Evolutionary conservation across 2,797 vertebrate species (phyloP), one percentile per base, ranked within the genome.

Genomic region (Adrianichthys oophorus): DNA sequence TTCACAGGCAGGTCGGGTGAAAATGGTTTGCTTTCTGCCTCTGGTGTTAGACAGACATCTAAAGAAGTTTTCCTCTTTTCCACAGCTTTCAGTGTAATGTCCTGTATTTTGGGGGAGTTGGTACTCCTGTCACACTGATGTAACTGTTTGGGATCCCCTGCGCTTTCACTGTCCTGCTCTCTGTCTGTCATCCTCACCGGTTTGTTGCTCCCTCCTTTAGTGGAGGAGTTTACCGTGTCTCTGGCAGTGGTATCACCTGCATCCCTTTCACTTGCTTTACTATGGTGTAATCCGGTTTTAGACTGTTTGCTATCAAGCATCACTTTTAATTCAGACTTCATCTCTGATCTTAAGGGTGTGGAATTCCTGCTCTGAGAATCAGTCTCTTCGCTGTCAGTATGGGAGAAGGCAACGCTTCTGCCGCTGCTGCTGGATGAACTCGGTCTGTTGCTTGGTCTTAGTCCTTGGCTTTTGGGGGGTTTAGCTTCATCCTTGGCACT

Each of bases 11-110:
- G 12, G 37, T 76, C 69, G 42, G 70, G 62, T n/a, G 71, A 77
- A 53, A 61, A 68, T 46, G 41, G 46, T 56, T 79, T 87, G 26
- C 49, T 82, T 76, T 90, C 85, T 54, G 69, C 64, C 23, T 92
- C 89, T 1, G 70, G 88, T 56, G 82, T 85, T 15, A 86, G 73
- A 65, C 85, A 73, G 21, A 83, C 69, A 41, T 64, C 88, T 1
- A 86, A 65, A 0, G 89, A 90, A 0, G 88, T 68, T 70, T 85
- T 93, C 59, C 87, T 91, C 73, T 92, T 91, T 68, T 85, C 87
- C 1, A 55, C 72, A 7, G 21, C 76, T 80, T 87, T 88, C 21
- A 90, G 50, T 45, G 78, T 85, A 62, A 87, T 89, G 61, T 92
- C 91, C 83, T 85, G 89, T 0, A 87, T 84, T 81, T 83, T 90